phyloP scores from a whole-genome alignment of 2,113 vertebrate genomes.

The Colaptes auratus region DNA sequence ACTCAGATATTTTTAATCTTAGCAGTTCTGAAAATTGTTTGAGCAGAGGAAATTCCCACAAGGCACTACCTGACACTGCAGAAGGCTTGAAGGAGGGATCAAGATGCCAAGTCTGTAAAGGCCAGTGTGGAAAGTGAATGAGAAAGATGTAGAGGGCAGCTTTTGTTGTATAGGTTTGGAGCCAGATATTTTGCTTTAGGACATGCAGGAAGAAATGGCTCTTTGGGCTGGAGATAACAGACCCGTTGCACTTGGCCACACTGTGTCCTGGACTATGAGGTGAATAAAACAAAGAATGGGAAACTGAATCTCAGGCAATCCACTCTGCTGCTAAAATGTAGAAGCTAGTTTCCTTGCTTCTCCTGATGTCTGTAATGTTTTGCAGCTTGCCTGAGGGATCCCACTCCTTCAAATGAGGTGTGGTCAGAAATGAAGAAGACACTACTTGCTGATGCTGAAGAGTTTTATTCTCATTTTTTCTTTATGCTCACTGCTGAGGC shows the following conservation, averaged over 20 bases:
- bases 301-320: neutral
- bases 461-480: neutral
- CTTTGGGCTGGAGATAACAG: neutral
- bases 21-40: neutral
- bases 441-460: neutral
- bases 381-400: neutral
- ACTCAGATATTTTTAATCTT: neutral
- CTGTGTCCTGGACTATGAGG: neutral
- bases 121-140: neutral
- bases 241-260: fast-evolving
- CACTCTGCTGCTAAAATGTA: neutral
- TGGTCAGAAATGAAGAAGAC: neutral
- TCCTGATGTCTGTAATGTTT: neutral
- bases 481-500: neutral
- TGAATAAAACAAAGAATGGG: neutral
- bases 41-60: neutral
- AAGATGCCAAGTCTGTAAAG: neutral
- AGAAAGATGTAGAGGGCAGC: neutral
- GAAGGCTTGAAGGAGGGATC: neutral
- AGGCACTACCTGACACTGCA: neutral
- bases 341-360: neutral
- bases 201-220: neutral
- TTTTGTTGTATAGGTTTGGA: neutral
- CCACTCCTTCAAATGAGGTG: neutral
- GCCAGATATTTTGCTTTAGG: neutral